Evolutionary conservation across 2,113 vertebrate genomes (phyloP).

Genomic region (Dermatemys mawii): DNA sequence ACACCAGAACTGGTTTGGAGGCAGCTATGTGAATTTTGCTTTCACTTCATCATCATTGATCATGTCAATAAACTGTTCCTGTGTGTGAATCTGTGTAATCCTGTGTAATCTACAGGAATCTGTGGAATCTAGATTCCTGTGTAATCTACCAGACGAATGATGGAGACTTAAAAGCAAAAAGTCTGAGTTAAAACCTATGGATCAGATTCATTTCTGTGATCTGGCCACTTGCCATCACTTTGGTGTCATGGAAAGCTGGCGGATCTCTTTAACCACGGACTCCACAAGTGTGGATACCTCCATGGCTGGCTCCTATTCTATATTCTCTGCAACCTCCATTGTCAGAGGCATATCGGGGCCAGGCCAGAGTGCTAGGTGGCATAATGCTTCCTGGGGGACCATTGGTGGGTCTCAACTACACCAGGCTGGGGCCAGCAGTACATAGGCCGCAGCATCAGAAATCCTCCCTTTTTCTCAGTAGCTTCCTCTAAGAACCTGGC

Average conservation of each 20-base stretch:
- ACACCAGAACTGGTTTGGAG: too few relatives aligned
- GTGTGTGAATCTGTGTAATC: too few relatives aligned
- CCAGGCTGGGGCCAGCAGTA: neutral
- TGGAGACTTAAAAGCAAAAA: conserved; percentile 4
- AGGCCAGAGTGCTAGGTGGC: neutral
- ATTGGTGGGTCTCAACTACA: neutral
- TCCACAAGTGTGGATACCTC: neutral
- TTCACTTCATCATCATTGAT: too few relatives aligned
- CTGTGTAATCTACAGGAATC: too few relatives aligned
- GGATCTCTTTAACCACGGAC: neutral
- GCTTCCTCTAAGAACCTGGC: neutral
- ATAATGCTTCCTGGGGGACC: neutral
- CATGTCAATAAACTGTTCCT: too few relatives aligned
- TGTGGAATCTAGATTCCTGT: too few relatives aligned
- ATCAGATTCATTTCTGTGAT: neutral
- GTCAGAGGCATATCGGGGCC: too few relatives aligned
- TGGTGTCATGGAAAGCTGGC: neutral
- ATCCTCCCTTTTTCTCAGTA: neutral
- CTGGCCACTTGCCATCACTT: too few relatives aligned
- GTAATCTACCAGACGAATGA: conserved; percentile 37
- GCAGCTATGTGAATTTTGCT: too few relatives aligned
- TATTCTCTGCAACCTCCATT: neutral
- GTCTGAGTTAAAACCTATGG: neutral
- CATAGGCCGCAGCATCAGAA: neutral
- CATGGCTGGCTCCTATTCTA: neutral